A percentile compares a stretch with the other conserved stretches of the same genome.
Conservation (phyloP, 2,113 vertebrate genomes). For the Brevimyrus niger region DNA sequence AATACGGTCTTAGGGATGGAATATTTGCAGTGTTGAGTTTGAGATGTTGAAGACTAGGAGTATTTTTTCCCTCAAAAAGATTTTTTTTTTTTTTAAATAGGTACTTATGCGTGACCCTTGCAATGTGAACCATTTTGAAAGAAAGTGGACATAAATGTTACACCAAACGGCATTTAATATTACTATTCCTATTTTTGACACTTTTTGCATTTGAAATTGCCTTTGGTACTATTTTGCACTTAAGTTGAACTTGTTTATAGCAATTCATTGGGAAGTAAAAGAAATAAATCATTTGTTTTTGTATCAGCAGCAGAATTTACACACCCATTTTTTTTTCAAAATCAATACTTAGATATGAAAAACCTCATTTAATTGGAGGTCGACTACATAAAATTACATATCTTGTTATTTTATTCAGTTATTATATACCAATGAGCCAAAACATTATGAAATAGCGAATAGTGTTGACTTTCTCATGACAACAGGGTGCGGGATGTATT, state of each 20-base stretch:
- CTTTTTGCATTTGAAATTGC: neutral
- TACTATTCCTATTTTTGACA: neutral
- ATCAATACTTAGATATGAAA: neutral
- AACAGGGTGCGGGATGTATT: neutral
- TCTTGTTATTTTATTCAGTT: neutral
- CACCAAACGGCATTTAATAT: neutral
- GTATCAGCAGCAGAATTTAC: neutral
- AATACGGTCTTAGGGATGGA: conserved; percentile 16
- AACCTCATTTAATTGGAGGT: neutral
- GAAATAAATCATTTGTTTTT: neutral
- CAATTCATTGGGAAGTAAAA: neutral
- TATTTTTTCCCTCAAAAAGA: neutral
- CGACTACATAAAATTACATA: neutral
- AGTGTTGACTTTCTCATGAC: neutral
- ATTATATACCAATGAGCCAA: neutral
- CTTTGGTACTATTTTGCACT: neutral
- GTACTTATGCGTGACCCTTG: neutral
- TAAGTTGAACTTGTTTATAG: neutral
- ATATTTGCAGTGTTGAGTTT: conserved; percentile 24
- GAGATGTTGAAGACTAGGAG: conserved; percentile 7
- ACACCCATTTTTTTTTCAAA: neutral
- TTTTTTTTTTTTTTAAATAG: conserved; percentile 4
- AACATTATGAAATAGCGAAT: neutral
- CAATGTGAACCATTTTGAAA: neutral
- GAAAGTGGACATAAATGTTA: neutral